Conservation (phyloP, 2,888 invertebrate genomes). For the Hypselothyrea guttata region DNA sequence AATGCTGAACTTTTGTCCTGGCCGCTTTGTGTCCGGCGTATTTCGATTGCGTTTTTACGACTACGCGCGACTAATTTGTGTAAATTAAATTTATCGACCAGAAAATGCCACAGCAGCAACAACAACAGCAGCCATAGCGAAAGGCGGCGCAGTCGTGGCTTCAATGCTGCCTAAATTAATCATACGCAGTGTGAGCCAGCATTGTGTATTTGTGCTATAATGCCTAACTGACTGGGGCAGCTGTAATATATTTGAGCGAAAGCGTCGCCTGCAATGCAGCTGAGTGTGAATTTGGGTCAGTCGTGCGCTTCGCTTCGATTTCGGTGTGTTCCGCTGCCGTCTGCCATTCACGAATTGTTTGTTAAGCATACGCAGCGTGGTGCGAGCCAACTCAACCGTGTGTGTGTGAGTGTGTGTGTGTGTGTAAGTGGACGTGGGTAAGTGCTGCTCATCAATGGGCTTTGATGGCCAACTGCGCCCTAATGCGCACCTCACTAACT, state of each 20-base stretch:
- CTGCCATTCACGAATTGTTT: slow-evolving; percentile 53
- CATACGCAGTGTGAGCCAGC: slow-evolving; percentile 67
- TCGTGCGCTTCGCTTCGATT: slow-evolving; percentile 42
- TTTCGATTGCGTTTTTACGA: slow-evolving; percentile 75
- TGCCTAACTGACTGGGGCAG: slow-evolving; percentile 8
- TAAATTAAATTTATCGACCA: slow-evolving; percentile 78
- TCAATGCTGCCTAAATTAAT: slow-evolving; percentile 67
- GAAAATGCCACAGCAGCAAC: slow-evolving; percentile 62
- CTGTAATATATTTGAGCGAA: not conserved
- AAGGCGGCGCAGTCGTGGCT: too few species aligned
- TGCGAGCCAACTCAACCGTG: slow-evolving; percentile 1
- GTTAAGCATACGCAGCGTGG: slow-evolving; percentile 73
- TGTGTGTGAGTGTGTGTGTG: too few species aligned
- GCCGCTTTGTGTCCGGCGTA: slow-evolving; percentile 40
- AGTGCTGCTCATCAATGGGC: slow-evolving; percentile 21
- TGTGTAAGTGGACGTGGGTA: not conserved
- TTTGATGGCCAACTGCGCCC: slow-evolving; percentile 47
- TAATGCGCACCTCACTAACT: not conserved
- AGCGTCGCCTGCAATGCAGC: slow-evolving; percentile 41
- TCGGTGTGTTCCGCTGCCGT: slow-evolving; percentile 11
- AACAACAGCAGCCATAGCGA: slow-evolving; percentile 55
- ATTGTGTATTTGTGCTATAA: slow-evolving; percentile 21
- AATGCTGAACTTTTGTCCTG: slow-evolving; percentile 63
- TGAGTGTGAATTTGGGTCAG: slow-evolving; percentile 63
- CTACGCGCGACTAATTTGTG: slow-evolving; percentile 76